A percentile compares a stretch with the other conserved stretches of the same genome.
phyloP scores from a whole-genome alignment of 2,797 vertebrate genomes.

The Muscicapa comitata region DNA sequence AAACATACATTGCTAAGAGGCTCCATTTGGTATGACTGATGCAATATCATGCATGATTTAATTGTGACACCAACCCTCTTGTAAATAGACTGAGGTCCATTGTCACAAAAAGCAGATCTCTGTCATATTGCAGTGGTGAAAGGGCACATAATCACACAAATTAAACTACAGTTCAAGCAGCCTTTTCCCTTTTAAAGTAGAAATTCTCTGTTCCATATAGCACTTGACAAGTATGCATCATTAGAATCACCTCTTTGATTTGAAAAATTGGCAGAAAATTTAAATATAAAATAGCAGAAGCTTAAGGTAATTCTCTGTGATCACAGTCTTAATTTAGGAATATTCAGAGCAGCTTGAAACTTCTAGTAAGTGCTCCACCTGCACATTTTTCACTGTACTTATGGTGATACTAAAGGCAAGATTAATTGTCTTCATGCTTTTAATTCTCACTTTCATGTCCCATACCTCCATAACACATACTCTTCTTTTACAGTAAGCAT shows the following conservation, averaged over 20 bases:
- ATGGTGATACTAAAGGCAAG: not conserved
- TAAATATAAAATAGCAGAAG: not conserved
- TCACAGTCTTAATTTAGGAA: not conserved
- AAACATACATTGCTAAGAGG: not conserved
- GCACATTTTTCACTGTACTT: not conserved
- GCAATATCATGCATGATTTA: not conserved
- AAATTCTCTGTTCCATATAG: not conserved
- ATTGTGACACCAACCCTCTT: not conserved
- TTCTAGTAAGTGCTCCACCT: not conserved
- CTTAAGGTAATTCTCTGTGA: not conserved
- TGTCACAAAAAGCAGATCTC: not conserved
- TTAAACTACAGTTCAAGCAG: not conserved
- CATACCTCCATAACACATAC: not conserved
- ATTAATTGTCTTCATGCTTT: not conserved
- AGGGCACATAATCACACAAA: not conserved
- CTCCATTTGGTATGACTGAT: not conserved
- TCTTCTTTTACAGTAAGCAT: conserved; percentile 12
- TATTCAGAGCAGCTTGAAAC: not conserved
- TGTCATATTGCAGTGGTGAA: not conserved
- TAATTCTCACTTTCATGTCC: not conserved
- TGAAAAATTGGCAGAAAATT: not conserved
- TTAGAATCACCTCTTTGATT: not conserved
- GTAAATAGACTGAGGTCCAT: not conserved
- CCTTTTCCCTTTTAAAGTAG: not conserved
- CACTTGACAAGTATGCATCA: not conserved